Base-by-base conservation (phyloP, 1,140 invertebrate species). In the Ceratina japonica region DNA sequence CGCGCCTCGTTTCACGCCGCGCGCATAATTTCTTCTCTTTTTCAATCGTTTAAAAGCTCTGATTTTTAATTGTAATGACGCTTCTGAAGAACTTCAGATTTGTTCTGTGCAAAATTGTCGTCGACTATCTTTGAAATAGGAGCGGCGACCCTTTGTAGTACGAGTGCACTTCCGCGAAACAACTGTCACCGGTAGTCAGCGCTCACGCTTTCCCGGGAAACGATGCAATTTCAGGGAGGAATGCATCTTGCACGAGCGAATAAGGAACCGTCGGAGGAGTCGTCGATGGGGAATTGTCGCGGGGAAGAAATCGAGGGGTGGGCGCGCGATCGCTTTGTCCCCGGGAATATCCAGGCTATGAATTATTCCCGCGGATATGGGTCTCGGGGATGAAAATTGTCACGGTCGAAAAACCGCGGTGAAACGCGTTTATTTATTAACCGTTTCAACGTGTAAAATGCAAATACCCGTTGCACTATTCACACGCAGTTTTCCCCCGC, bases 131-230 rank as follows among this genome's bases (percentile, higher is more conserved):
- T 31, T 31, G 27, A 31, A 31, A 31, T 31, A 31, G 27, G 27
- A 31, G 27, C 1, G 27, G 2, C 27, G 27, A 31, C 27, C 27
- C 27, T 31, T 31, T 31, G 27, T 31, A 31, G 63, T 54, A 68
- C n/a, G 56, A 70, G 54, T 69, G 58, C 54, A 22, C 79, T 73
- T 74, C 54, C 61, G 49, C 27, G 59, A 75, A 79, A 83, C 52
- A 72, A 79, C 37, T 79, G 56, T 79, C n/a, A n/a, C n/a, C n/a
- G n/a, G n/a, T n/a, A n/a, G n/a, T n/a, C 59, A 56, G 74, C 37
- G 61, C 65, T 27, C 79, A 68, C 70, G 58, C 15, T 71, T 82
- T n/a, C 13, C 70, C 16, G 24, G 22, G 68, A 79, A 70, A n/a
- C 49, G 59, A 49, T 22, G 51, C 52, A 58, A 75, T 71, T 73